Evolutionary conservation across 2,113 vertebrate species (phyloP).

Genomic region (Elgaria multicarinata): DNA sequence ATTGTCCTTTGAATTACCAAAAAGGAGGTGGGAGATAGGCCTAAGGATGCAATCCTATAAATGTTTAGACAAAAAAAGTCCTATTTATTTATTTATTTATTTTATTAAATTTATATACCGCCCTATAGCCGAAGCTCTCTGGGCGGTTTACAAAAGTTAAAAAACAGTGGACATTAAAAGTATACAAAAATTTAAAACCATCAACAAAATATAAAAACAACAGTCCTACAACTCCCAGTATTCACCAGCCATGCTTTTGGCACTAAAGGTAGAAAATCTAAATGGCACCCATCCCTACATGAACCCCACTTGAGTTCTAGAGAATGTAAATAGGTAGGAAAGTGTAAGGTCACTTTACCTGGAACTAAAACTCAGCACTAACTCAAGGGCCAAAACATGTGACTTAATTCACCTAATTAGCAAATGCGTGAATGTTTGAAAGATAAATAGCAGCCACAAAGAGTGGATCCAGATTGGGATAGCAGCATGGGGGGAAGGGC

Average conservation of each 20-base stretch:
- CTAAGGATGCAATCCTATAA: no score
- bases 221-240: no score
- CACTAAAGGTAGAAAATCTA: background rate
- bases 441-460: background rate
- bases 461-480: background rate
- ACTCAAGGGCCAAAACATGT: background rate
- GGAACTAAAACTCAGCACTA: background rate
- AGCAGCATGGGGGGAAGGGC: background rate
- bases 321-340: background rate
- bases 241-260: background rate
- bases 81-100: no score
- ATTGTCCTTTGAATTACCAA: background rate
- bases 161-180: no score
- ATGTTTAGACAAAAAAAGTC: no score
- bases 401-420: background rate
- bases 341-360: background rate
- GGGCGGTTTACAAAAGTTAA: no score
- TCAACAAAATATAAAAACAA: no score
- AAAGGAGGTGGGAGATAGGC: background rate
- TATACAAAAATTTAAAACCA: no score
- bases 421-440: background rate
- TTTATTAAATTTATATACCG: no score
- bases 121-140: no score
- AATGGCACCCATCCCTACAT: background rate
- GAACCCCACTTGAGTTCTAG: background rate